Evolutionary conservation across 2,888 invertebrate species (phyloP).

Genomic region (Leptinotarsa haldemani): DNA sequence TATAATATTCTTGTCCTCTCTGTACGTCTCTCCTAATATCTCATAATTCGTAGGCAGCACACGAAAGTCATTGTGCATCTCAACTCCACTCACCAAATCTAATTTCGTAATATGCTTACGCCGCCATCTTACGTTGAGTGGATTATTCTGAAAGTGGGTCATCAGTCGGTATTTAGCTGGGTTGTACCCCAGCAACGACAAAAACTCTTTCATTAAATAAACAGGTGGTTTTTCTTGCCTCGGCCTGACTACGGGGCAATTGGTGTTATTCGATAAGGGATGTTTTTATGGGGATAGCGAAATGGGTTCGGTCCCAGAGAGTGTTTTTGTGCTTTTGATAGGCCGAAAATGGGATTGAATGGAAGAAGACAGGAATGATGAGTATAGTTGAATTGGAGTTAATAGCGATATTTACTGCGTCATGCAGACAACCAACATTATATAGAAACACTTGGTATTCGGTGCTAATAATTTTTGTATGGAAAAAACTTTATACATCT

Average conservation of each 20-base stretch:
- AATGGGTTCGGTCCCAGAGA: conserved; percentile 6
- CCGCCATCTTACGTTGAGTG: conserved; percentile 26
- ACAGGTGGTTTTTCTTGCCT: conserved; percentile 17
- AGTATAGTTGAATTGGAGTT: not conserved
- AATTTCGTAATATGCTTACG: conserved; percentile 44
- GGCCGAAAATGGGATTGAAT: not conserved
- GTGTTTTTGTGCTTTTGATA: not conserved
- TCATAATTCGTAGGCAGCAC: conserved; percentile 2
- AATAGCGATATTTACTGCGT: too few species aligned
- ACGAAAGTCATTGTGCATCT: conserved; percentile 17
- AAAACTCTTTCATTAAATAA: conserved; percentile 20
- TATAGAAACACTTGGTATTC: too few species aligned
- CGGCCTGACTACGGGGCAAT: conserved; percentile 7
- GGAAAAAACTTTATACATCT: too few species aligned
- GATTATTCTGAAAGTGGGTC: conserved; percentile 23
- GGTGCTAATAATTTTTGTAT: too few species aligned
- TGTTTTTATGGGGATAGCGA: not conserved
- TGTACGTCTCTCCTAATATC: not conserved
- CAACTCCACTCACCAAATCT: conserved; percentile 40
- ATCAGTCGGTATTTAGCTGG: conserved; percentile 22
- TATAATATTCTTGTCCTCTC: not conserved
- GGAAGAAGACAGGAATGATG: not conserved
- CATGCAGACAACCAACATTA: too few species aligned
- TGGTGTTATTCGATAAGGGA: conserved; percentile 13
- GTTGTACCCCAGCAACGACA: conserved; percentile 1